These are phyloP conservation scores for Siphamia tubifer DNA, from an alignment of 2,113 vertebrate species.

Conservation along the genomic window DNA sequence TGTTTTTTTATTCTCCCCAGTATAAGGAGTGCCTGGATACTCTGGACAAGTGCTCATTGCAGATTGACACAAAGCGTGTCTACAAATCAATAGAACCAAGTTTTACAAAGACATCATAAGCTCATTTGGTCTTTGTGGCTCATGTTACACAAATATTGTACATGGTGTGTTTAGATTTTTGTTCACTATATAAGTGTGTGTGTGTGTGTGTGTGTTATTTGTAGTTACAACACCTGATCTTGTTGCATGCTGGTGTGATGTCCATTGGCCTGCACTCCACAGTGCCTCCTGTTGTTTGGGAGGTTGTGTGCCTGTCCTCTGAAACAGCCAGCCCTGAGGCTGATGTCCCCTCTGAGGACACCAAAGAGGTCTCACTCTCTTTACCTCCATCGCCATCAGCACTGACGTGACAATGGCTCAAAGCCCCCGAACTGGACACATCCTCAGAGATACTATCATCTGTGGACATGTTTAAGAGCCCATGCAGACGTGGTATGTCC, in stretches of 20 bases:
- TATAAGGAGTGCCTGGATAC: too few species aligned
- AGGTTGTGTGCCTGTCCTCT: conserved; percentile 78
- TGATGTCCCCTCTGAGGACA: conserved; percentile 80
- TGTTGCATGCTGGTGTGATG: conserved; percentile 72
- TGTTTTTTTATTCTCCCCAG: too few species aligned
- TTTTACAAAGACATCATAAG: too few species aligned
- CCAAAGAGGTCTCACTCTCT: conserved; percentile 73
- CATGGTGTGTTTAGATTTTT: too few species aligned
- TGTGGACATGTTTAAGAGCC: conserved; percentile 82
- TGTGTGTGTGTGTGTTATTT: too few species aligned
- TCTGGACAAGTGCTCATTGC: too few species aligned
- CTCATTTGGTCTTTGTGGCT: too few species aligned
- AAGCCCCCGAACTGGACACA: conserved; percentile 74
- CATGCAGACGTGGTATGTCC: conserved; percentile 43
- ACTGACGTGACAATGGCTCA: conserved; percentile 72
- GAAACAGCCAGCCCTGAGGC: conserved; percentile 68
- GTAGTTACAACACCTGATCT: conserved; percentile 71
- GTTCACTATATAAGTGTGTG: too few species aligned
- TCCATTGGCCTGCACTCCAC: conserved; percentile 58
- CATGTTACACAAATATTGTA: too few species aligned
- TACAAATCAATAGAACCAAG: too few species aligned
- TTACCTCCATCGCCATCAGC: conserved; percentile 65
- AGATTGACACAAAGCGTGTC: too few species aligned
- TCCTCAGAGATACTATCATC: conserved; percentile 86
- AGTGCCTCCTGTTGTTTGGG: conserved; percentile 69